Conservation (phyloP, 2,888 invertebrate genomes). For the Sturmia bella region DNA sequence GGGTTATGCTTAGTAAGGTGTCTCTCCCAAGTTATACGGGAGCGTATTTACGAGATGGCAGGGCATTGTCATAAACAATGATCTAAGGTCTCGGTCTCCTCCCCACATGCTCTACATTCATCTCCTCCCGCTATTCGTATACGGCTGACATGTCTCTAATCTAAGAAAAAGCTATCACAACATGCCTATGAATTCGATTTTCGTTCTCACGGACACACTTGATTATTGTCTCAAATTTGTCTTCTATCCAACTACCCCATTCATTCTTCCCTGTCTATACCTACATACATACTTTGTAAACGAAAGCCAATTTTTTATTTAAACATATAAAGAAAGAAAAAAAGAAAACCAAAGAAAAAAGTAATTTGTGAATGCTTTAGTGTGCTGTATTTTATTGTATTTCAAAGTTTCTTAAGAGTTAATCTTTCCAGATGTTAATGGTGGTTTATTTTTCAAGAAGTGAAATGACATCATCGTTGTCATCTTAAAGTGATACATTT, state of each 20-base stretch:
- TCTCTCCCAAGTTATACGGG: too few species aligned
- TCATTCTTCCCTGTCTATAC: not conserved
- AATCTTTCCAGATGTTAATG: conserved; percentile 81
- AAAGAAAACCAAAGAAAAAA: not conserved
- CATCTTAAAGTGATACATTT: conserved; percentile 20
- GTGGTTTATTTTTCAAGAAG: conserved; percentile 63
- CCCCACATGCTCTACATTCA: too few species aligned
- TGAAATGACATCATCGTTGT: conserved; percentile 56
- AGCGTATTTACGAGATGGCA: too few species aligned
- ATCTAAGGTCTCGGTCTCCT: too few species aligned
- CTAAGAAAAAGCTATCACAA: too few species aligned
- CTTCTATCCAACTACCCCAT: not conserved
- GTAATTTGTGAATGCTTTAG: conserved; percentile 30
- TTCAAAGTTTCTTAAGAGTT: conserved; percentile 75
- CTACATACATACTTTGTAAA: not conserved
- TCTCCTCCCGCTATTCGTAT: too few species aligned
- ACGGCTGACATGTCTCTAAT: too few species aligned
- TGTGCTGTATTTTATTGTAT: conserved; percentile 32
- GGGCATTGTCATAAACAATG: too few species aligned
- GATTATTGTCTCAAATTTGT: not conserved
- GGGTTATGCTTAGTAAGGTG: too few species aligned
- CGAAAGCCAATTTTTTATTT: conserved; percentile 19
- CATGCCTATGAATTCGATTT: not conserved
- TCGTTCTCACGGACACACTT: conserved; percentile 51
- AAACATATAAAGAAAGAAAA: not conserved